Evolutionary conservation across 2,113 vertebrate species (phyloP).

Genomic region (Oreochromis spilurus): DNA sequence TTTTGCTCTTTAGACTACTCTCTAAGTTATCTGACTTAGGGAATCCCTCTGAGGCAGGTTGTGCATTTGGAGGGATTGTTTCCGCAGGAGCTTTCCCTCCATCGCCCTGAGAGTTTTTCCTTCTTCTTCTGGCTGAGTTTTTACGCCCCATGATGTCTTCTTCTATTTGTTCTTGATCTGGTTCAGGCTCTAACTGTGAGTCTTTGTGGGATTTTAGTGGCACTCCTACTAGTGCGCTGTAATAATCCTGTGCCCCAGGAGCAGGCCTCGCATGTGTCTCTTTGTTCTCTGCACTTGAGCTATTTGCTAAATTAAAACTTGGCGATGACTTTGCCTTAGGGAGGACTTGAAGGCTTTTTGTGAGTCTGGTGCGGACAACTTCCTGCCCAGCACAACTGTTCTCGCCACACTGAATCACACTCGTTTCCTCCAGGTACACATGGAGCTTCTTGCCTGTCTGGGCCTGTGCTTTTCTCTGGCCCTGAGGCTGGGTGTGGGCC

Average conservation of each 20-base stretch:
- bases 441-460: conserved; percentile 45
- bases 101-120: conserved; percentile 58
- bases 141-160: conserved; percentile 64
- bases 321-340: conserved; percentile 12
- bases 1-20: conserved; percentile 11
- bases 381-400: background rate
- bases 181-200: background rate
- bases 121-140: conserved; percentile 48
- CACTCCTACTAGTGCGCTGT: conserved; percentile 33
- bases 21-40: conserved; percentile 1
- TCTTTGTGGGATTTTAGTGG: conserved; percentile 28
- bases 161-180: conserved; percentile 21
- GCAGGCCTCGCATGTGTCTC: background rate
- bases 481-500: conserved; percentile 7
- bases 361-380: conserved; percentile 33
- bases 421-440: conserved; percentile 68
- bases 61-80: background rate
- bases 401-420: conserved; percentile 29
- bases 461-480: background rate
- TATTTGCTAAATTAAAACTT: background rate
- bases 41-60: background rate
- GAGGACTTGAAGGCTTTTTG: conserved; percentile 35
- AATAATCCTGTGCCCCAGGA: background rate
- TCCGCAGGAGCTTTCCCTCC: conserved; percentile 1
- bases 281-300: conserved; percentile 1